Evolutionary conservation across 2,113 vertebrate species (phyloP).

Genomic region (Poecile atricapillus): DNA sequence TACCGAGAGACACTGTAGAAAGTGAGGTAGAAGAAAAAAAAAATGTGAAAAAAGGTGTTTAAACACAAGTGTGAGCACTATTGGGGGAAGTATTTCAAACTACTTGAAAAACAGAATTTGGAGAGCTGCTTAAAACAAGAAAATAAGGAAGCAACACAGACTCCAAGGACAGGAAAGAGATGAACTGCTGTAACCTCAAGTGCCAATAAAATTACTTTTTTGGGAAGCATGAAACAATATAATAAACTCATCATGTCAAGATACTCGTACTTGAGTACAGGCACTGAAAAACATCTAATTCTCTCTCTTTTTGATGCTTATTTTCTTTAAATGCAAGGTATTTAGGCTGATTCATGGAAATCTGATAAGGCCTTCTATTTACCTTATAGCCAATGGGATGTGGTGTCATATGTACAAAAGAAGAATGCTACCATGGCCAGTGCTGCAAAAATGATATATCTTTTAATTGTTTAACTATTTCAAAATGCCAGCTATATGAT

Average conservation of each 20-base stretch:
- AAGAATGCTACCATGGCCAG: not conserved
- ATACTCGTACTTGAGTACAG: not conserved
- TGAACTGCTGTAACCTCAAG: not conserved
- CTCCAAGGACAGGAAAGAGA: not conserved
- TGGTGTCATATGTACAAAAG: not conserved
- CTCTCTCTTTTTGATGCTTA: not conserved
- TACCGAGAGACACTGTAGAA: not conserved
- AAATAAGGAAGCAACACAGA: not conserved
- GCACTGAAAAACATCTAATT: not conserved
- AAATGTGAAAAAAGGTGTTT: not conserved
- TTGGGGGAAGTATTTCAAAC: not conserved
- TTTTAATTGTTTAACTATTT: not conserved
- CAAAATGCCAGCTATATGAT: not conserved
- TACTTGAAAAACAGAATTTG: not conserved
- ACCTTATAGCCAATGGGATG: not conserved
- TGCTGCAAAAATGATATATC: not conserved
- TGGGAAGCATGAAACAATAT: not conserved
- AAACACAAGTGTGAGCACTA: not conserved
- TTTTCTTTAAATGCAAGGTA: not conserved
- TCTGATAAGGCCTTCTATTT: not conserved
- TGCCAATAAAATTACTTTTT: not conserved
- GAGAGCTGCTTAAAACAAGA: not conserved
- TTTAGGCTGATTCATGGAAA: not conserved
- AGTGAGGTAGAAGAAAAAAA: not conserved
- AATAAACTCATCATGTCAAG: not conserved